A percentile compares a stretch with the other conserved stretches of the same genome.
Conservation (phyloP, 1,140 invertebrate species). For the Archegozetes longisetosus region DNA sequence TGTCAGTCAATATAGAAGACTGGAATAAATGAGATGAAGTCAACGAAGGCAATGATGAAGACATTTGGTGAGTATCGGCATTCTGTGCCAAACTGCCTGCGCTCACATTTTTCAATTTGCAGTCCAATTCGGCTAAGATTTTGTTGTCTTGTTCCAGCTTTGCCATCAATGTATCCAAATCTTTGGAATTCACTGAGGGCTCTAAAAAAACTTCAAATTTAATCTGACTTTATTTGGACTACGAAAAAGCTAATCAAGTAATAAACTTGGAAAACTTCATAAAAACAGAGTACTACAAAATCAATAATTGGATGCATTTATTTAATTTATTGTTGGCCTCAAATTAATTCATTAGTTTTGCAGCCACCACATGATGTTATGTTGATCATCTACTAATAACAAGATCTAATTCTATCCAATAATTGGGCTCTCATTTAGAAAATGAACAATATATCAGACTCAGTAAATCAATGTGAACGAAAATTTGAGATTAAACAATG, state of each 20-base stretch:
- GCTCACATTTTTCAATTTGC: conserved; percentile 26
- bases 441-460: too few species aligned
- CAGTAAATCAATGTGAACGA: too few species aligned
- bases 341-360: not conserved
- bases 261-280: too few species aligned
- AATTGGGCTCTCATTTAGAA: too few species aligned
- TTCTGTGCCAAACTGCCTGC: not conserved
- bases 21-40: not conserved
- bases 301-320: too few species aligned
- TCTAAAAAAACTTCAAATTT: too few species aligned
- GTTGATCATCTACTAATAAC: not conserved
- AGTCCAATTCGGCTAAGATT: conserved; percentile 73
- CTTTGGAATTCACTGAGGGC: not conserved
- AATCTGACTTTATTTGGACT: too few species aligned
- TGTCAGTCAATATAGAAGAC: not conserved
- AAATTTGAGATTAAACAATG: too few species aligned
- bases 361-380: not conserved
- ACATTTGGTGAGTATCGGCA: not conserved
- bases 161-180: conserved; percentile 70
- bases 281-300: too few species aligned
- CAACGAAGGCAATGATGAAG: not conserved
- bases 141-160: conserved; percentile 76
- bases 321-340: not conserved
- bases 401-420: too few species aligned
- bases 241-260: too few species aligned